Evolutionary conservation across 2,113 vertebrate genomes (phyloP), one percentile per base, ranked within the genome.

Genomic region (Rhabdornis inornatus): DNA sequence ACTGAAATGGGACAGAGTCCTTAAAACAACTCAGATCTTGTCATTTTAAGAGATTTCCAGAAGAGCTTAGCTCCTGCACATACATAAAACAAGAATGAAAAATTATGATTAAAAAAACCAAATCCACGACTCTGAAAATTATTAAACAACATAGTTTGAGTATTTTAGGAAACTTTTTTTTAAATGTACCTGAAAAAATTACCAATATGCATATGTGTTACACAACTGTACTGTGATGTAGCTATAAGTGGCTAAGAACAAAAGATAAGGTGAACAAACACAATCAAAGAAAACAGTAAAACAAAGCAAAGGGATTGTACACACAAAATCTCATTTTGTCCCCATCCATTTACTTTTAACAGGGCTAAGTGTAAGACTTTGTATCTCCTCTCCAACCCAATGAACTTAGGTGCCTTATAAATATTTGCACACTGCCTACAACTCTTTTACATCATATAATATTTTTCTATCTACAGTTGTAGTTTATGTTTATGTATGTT

Each of bases 311-410:
- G 14, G 4, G 14, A 4, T 13, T 57, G 7, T 49, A 57, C 11
- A 37, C 9, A 65, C 6, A 64, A 57, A 57, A 31, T 31, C 5
- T 82, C 24, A 21, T 27, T 37, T 72, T 31, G 12, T 27, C 35
- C 11, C 5, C 15, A 11, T 7, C 27, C 13, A 42, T 20, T 52
- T 52, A 56, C 9, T 53, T 53, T 69, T 49, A 53, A 7, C 6
- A 50, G 17, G 6, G 13, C 10, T 37, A 78, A 78, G 31, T 52
- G 10, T 15, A 64, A 72, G 11, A 42, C 17, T 60, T 77, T 6
- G 0, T 19, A 42, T 25, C 23, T 76, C 8, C 30, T 40, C 30
- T 83, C 20, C 23, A 47, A 24, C 16, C 18, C 1, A 0, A 42
- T 47, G 16, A 80, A 14, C 5, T 33, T 35, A 49, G 1, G 11